phyloP scores from a whole-genome alignment of 2,113 vertebrate species.

The Lampris incognitus region DNA sequence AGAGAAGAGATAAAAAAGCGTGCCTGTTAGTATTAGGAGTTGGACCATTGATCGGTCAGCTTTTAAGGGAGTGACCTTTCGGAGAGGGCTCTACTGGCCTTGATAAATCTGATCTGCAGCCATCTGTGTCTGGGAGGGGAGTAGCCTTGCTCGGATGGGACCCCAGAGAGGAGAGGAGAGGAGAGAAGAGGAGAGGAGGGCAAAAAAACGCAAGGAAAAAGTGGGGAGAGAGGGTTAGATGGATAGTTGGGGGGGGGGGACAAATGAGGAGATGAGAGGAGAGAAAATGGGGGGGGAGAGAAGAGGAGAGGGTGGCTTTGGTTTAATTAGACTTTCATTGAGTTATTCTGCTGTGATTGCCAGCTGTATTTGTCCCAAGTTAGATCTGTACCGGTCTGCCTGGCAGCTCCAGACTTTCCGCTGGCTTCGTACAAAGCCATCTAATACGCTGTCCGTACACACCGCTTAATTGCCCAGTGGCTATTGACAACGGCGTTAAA shows the following conservation, averaged over 20 bases:
- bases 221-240: conserved; percentile 55
- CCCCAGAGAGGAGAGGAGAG: conserved; percentile 81
- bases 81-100: conserved; percentile 87
- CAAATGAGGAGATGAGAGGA: background rate
- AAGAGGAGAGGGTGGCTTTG: conserved; percentile 25
- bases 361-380: conserved; percentile 31
- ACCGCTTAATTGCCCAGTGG: conserved; percentile 93
- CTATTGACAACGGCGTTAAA: conserved; percentile 94
- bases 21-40: conserved; percentile 78
- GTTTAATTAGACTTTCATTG: conserved; percentile 34
- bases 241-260: too few species aligned
- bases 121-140: conserved; percentile 84
- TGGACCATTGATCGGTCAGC: conserved; percentile 85
- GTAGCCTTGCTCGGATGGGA: conserved; percentile 84
- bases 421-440: conserved; percentile 85
- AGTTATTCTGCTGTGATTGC: conserved; percentile 35
- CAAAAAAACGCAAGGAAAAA: conserved; percentile 62
- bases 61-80: conserved; percentile 92
- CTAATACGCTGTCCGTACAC: conserved; percentile 92
- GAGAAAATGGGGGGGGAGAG: background rate
- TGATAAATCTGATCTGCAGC: conserved; percentile 94
- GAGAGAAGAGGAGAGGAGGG: background rate
- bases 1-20: conserved; percentile 49
- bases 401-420: conserved; percentile 56
- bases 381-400: conserved; percentile 43